A percentile compares a stretch with the other conserved stretches of the same genome.
Evolutionary conservation across 92 coral and sea anemone genomes (phyloP).

Genomic region (Ricordea florida): DNA sequence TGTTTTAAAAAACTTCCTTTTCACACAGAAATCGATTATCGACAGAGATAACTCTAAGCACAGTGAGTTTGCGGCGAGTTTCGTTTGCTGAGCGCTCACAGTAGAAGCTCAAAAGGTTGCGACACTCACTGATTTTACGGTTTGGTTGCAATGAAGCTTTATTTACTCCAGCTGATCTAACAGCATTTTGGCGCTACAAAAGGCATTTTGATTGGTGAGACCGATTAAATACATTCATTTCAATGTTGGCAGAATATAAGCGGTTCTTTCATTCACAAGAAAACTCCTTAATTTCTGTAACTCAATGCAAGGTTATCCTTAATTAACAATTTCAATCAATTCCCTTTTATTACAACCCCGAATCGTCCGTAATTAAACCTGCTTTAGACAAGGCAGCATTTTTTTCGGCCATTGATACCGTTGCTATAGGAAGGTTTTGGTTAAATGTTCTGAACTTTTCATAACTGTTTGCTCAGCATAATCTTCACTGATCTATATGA

Average conservation of each 20-base stretch:
- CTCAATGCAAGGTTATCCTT: slow-evolving; percentile 66
- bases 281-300: slow-evolving; percentile 64
- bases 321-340: slow-evolving; percentile 64
- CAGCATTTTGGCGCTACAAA: neutral
- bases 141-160: neutral
- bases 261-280: slow-evolving; percentile 53
- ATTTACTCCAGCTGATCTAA: neutral
- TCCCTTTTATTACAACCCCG: slow-evolving; percentile 48
- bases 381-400: neutral
- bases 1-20: too few species aligned
- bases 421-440: too few species aligned
- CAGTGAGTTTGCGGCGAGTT: neutral
- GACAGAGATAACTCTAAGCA: too few species aligned
- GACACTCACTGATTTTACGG: neutral
- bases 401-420: neutral
- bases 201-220: slow-evolving; percentile 48
- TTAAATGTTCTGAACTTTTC: too few species aligned
- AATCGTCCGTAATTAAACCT: neutral
- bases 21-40: too few species aligned
- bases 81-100: neutral
- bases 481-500: too few species aligned
- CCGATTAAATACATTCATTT: slow-evolving; percentile 55
- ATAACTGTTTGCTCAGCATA: too few species aligned
- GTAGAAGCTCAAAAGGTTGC: neutral
- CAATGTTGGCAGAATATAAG: slow-evolving; percentile 47